Evolutionary conservation across 2,113 vertebrate genomes (phyloP), one percentile per base, ranked within the genome.

Genomic region (Coturnix japonica): DNA sequence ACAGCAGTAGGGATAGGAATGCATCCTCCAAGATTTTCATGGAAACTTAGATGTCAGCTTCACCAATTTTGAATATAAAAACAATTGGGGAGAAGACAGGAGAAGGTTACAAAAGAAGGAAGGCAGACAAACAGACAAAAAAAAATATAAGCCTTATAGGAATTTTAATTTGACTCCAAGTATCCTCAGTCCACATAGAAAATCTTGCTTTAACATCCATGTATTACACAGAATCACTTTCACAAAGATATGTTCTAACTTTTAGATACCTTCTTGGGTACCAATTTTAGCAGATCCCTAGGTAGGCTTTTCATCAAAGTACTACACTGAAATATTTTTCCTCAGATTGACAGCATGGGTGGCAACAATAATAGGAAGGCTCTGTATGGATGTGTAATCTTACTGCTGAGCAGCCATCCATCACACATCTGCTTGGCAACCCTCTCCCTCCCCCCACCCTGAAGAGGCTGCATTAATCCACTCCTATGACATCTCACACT

Each of bases 311-410:
- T 59, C 39, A 75, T 44, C 72, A 93, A 81, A 89, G 64, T 35
- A 80, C 33, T 67, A 73, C 20, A 61, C 13, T 61, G 59, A 93
- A 87, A 78, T 80, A 69, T 51, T 94, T 93, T 61, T 41, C 30
- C 46, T 85, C 18, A 43, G 69, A 63, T 51, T 91, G 77, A 85
- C 66, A 92, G 85, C n/a, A 46, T 25, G 28, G 60, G 53, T 89
- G 71, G 89, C 5, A 21, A 92, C 82, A 95, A 88, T 33, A 89
- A 59, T 31, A 87, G 56, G 56, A 89, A 91, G 33, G 66, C 56
- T 94, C 77, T 56, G 19, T 60, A 66, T 44, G 19, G 81, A 85
- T 70, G 73, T 76, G 60, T 84, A 86, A 88, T 86, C 67, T 74
- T 37, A 91, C 85, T 95, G 60, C 74, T 51, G 51, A 61, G 21